Conservation (phyloP, 2,797 vertebrate species). For the Pseudotriccus pelzelni region DNA sequence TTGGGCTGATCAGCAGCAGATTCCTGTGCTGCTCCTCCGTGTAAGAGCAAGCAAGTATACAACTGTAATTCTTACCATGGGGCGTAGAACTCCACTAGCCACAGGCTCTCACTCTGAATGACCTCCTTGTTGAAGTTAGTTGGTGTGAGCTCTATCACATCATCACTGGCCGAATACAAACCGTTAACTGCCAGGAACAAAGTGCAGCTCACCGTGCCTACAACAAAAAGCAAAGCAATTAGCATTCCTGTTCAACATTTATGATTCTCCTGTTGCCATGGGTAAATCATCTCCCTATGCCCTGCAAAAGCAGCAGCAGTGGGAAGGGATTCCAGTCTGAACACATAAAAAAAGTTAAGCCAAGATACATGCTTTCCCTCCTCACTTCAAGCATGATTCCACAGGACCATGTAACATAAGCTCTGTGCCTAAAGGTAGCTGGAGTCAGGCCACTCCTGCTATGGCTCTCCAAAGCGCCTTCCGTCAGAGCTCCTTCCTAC, state of each 20-base stretch:
- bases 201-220: conserved; percentile 86
- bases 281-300: not conserved
- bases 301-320: not conserved
- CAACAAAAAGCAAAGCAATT: conserved; percentile 11
- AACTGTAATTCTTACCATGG: conserved; percentile 87
- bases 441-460: not conserved
- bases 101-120: conserved; percentile 90
- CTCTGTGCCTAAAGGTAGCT: not conserved
- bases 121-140: conserved; percentile 95
- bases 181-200: conserved; percentile 82
- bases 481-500: not conserved
- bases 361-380: not conserved
- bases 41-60: not conserved
- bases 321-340: not conserved
- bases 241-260: not conserved
- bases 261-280: not conserved
- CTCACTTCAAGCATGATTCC: not conserved
- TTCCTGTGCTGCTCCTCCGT: not conserved
- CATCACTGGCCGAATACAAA: conserved; percentile 89
- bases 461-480: not conserved
- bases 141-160: conserved; percentile 90
- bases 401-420: rapidly evolving
- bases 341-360: not conserved
- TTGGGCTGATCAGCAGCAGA: not conserved
- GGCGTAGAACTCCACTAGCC: conserved; percentile 97